Evolutionary conservation across 1,140 invertebrate species (phyloP).

Genomic region (Procambarus virginalis): DNA sequence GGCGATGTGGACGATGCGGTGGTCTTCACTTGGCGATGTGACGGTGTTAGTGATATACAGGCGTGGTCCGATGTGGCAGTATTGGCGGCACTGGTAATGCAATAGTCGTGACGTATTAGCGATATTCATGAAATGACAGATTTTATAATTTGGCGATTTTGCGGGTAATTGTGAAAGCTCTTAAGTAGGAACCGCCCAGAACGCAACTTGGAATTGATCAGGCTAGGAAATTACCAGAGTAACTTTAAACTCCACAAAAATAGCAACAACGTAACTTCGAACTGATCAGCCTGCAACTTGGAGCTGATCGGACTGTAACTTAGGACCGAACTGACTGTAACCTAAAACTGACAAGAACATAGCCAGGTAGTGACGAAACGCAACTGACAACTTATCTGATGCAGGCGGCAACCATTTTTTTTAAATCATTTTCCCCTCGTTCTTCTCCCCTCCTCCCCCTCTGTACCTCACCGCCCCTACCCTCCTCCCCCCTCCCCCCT

Average conservation of each 20-base stretch:
- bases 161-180: too few species aligned
- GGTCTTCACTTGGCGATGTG: neutral
- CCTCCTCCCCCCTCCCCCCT: neutral
- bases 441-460: neutral
- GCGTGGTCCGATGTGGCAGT: neutral
- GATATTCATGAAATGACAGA: too few species aligned
- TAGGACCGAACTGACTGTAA: neutral
- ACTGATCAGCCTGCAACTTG: neutral
- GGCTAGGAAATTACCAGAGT: too few species aligned
- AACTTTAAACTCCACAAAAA: too few species aligned
- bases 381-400: neutral
- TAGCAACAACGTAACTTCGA: neutral
- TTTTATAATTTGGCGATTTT: too few species aligned
- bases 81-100: too few species aligned
- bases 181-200: neutral
- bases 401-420: neutral
- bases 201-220: neutral
- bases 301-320: neutral
- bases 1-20: neutral
- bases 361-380: neutral
- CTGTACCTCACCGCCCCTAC: too few species aligned
- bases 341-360: neutral
- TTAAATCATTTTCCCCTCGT: neutral
- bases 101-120: too few species aligned
- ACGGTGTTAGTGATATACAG: neutral